A percentile compares a stretch with the other conserved stretches of the same genome.
phyloP scores from a whole-genome alignment of 64 coral and sea anemone genomes.

The Montipora sp. region DNA sequence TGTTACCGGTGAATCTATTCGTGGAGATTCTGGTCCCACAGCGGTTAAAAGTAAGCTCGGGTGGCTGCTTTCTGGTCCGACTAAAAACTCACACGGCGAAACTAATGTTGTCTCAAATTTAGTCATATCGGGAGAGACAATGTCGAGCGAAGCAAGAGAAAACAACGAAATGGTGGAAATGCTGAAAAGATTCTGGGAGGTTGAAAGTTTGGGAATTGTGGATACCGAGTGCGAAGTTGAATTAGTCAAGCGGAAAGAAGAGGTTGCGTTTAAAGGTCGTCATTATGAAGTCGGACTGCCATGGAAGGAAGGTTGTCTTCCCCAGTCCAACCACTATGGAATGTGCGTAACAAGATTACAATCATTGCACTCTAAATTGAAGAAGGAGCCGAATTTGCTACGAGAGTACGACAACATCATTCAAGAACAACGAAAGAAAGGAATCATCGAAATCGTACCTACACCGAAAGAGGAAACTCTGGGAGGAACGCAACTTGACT shows the following conservation, averaged over 20 bases:
- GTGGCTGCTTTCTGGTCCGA: too few relatives aligned
- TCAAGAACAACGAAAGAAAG: background rate
- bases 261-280: background rate
- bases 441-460: background rate
- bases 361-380: background rate
- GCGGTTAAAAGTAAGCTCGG: too few relatives aligned
- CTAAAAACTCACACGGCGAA: too few relatives aligned
- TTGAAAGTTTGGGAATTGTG: slow-evolving; percentile 13
- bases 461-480: background rate
- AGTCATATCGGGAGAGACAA: background rate
- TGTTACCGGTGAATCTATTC: background rate
- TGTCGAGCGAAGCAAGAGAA: background rate
- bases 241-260: background rate
- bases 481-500: background rate
- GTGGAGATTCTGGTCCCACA: slow-evolving; percentile 9
- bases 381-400: background rate
- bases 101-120: slow-evolving; percentile 4
- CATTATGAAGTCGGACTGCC: slow-evolving; percentile 13
- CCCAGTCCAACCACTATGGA: slow-evolving; percentile 3
- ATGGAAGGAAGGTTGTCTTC: background rate
- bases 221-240: background rate
- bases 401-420: background rate
- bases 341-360: background rate
- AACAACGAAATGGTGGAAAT: background rate
- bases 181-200: slow-evolving; percentile 8